Evolutionary conservation across 2,888 invertebrate species (phyloP), one percentile per base, ranked within the genome.

Genomic region (Lasioglossum figueresi): DNA sequence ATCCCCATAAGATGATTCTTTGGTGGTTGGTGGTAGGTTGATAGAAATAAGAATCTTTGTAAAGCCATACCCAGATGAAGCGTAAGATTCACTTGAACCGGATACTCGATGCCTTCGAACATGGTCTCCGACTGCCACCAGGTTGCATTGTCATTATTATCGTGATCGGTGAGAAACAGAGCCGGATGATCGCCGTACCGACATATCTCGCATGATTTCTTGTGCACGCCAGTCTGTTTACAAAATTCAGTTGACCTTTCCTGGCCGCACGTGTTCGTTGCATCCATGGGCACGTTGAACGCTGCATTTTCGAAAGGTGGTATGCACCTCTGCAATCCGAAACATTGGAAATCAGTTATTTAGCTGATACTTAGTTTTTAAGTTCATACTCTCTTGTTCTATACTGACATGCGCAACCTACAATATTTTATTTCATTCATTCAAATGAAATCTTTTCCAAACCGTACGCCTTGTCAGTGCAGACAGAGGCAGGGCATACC

Each of bases 51-150:
- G 10, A 23, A 40, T 68, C 23, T 40, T 23, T 37, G 23, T 34
- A 23, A 23, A 37, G 68, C 79, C 84, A 19, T 87, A 98, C 99
- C 97, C 87, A 99, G 96, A 93, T 97, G 96, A 48, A 99, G 95
- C 0, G 99, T 99, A 87, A 99, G 96, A 95, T 99, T 99, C 91
- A 99, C 99, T 95, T 97, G 97, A 92, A 97, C 97, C 0, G 99
- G 99, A 94, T 97, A 98, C 94, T 99, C 98, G 80, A 99, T 97
- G 43, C 97, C 98, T 93, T 99, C 99, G 93, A 96, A 97, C 99
- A 99, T 99, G 4, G 99, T 99, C 94, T 99, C 99, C 0, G 99
- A 99, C 95, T 99, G 99, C 99, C 99, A 99, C 98, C 98, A 99
- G 0, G 99, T 98, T 89, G 97, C 97, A 94, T 98, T 98, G 90